phyloP scores from a whole-genome alignment of 2,113 vertebrate genomes.

The Synodontis membranacea region DNA sequence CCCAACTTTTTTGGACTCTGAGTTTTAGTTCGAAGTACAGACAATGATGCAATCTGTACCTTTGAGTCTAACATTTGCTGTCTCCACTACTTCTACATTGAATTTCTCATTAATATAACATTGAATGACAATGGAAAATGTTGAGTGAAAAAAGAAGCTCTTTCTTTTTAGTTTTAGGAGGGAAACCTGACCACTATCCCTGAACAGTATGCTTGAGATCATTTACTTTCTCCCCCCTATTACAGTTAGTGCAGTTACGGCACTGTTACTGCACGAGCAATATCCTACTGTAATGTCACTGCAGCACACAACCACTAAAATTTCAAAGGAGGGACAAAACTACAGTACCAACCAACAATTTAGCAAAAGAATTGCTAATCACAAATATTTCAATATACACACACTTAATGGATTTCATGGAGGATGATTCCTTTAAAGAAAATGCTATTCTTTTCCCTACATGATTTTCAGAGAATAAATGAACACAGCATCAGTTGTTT shows the following conservation, averaged over 20 bases:
- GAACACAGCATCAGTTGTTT: neutral
- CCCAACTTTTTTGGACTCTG: too few species aligned
- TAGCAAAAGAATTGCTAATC: neutral
- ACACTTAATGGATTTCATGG: neutral
- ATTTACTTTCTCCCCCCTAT: neutral
- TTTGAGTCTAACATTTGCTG: neutral
- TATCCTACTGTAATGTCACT: neutral
- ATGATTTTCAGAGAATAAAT: neutral
- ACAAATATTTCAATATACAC: neutral
- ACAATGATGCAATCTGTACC: neutral
- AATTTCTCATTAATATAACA: neutral
- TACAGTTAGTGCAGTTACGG: too few species aligned
- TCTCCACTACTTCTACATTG: neutral
- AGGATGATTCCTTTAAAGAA: neutral
- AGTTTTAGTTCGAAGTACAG: too few species aligned
- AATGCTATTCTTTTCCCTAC: neutral
- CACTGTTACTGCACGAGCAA: neutral
- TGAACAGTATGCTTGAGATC: neutral
- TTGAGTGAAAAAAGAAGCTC: neutral
- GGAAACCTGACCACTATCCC: neutral
- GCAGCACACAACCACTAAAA: neutral
- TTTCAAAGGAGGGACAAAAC: neutral
- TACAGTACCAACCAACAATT: neutral
- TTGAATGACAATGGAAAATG: neutral
- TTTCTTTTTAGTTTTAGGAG: too few species aligned